phyloP scores from a whole-genome alignment of 2,888 invertebrate genomes.

The Margaritifera margaritifera region DNA sequence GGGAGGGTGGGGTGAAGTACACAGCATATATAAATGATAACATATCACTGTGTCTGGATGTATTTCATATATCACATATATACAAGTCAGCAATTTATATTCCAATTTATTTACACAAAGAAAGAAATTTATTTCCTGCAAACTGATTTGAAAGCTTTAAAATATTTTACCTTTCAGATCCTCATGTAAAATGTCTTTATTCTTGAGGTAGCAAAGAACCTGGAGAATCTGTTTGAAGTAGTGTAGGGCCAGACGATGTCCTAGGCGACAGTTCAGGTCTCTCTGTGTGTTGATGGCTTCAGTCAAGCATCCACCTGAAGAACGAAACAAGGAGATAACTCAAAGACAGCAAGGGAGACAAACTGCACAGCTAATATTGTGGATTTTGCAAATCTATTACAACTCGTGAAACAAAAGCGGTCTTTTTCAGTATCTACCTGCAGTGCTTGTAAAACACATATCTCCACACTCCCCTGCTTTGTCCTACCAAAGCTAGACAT shows the following conservation, averaged over 20 bases:
- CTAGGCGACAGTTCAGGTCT: slow-evolving; percentile 46
- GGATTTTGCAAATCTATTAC: background rate
- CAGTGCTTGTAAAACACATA: too few species aligned
- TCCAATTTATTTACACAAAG: background rate
- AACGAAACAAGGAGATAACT: background rate
- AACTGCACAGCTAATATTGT: background rate
- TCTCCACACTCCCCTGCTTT: too few species aligned
- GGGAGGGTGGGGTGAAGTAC: too few species aligned
- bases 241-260: slow-evolving; percentile 55
- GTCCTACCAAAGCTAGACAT: too few species aligned
- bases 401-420: background rate
- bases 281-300: slow-evolving; percentile 59
- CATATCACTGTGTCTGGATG: too few species aligned
- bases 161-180: slow-evolving; percentile 64
- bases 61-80: too few species aligned
- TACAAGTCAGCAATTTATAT: background rate
- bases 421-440: too few species aligned
- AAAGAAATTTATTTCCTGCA: background rate
- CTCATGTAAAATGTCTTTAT: slow-evolving; percentile 60
- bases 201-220: slow-evolving; percentile 56
- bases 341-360: too few species aligned
- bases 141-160: background rate
- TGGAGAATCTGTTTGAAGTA: slow-evolving; percentile 60
- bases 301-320: slow-evolving; percentile 57
- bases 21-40: too few species aligned